phyloP scores from a whole-genome alignment of 2,888 invertebrate species.

The Elysia crispata region DNA sequence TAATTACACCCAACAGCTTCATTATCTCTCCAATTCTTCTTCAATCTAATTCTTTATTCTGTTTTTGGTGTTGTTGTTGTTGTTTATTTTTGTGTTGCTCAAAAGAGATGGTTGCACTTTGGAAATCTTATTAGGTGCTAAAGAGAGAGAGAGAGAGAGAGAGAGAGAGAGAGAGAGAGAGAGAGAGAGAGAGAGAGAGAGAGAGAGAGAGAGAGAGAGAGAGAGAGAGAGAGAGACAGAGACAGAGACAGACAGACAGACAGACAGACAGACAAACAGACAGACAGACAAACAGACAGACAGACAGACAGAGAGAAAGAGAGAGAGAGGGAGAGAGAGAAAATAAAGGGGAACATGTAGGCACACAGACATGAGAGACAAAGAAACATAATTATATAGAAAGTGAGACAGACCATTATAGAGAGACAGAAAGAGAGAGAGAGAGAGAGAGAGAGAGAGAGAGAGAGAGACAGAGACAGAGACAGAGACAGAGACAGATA shows the following conservation, averaged over 20 bases:
- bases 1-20: too few relatives aligned
- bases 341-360: neutral
- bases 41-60: too few relatives aligned
- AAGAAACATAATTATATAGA: too few relatives aligned
- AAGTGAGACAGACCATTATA: neutral
- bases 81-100: too few relatives aligned
- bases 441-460: slow-evolving; percentile 23
- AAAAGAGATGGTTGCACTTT: too few relatives aligned
- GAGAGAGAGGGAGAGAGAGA: slow-evolving; percentile 17
- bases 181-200: too few relatives aligned
- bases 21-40: too few relatives aligned
- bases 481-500: neutral
- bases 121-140: too few relatives aligned
- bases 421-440: slow-evolving; percentile 3
- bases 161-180: too few relatives aligned
- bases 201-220: too few relatives aligned
- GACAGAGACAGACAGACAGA: neutral
- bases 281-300: neutral
- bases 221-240: neutral
- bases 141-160: too few relatives aligned
- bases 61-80: too few relatives aligned
- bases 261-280: neutral
- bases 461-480: slow-evolving; percentile 22
- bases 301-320: neutral
- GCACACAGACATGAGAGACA: neutral